Base-by-base conservation (phyloP, 2,113 vertebrate species). In the Corvus hawaiiensis region DNA sequence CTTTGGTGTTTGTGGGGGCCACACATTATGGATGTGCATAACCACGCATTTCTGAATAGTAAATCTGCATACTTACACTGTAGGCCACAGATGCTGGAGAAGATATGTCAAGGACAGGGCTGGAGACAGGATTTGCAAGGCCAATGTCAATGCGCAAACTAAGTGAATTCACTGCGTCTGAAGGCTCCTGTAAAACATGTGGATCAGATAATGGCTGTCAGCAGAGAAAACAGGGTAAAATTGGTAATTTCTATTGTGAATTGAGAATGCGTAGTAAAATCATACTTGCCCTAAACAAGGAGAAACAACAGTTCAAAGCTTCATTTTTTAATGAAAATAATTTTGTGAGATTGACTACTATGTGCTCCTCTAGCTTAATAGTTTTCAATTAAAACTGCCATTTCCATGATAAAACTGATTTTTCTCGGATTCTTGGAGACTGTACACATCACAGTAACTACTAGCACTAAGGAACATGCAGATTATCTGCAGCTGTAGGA, bases 121-220 rank as follows among this genome's bases (percentile, higher is more conserved):
- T 98, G 7, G 96, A 98, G 24, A 97, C 93, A 68, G 98, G 96
- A 63, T 97, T 98, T 78, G 94, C 94, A 91, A 99, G 98, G 58
- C 97, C 94, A 59, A 99, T 95, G 93, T 99, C 98, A 85, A 99
- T 97, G 44, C 98, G 98, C 71, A 99, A 68, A 87, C 97, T 97
- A 75, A 99, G 93, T 15, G 99, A 98, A 72, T 97, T 99, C 27
- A 99, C 97, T 71, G 98, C 97, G 93, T 99, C 98, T 7, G 98
- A 98, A 17, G 98, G 97, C 55, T 99, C 98, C 99, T 99, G 95
- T 35, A 87, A 93, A 51, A 93, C 15, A 94, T 17, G 66, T 16
- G 52, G 68, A 26, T 74, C n/a, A 85, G 15, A 48, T 46, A 39
- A 83, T 6, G 81, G 55, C 54, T 86, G 10, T 28, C 54, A 79